Percentiles rank a stretch among this genome's conserved stretches.
Conservation (phyloP, 2,797 vertebrate genomes). For the Parambassis ranga region DNA sequence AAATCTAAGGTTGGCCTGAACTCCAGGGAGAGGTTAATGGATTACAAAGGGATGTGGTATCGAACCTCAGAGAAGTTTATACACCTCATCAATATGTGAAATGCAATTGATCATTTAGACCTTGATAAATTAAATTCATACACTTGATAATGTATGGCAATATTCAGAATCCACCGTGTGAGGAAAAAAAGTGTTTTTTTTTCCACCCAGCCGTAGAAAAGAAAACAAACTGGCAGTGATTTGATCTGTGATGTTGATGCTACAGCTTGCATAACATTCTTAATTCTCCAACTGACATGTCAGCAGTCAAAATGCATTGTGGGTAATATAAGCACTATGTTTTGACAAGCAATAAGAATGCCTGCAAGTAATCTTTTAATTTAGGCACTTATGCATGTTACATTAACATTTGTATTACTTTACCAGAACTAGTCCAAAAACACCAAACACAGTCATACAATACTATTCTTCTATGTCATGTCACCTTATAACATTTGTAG, state of each 20-base stretch:
- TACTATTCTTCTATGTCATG: too few species aligned
- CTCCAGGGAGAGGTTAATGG: slow-evolving; percentile 89
- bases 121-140: slow-evolving; percentile 86
- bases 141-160: slow-evolving; percentile 78
- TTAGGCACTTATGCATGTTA: too few species aligned
- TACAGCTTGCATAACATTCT: not conserved
- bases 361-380: too few species aligned
- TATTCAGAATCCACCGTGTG: slow-evolving; percentile 61
- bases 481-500: too few species aligned
- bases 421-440: too few species aligned
- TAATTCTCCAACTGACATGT: not conserved
- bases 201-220: slow-evolving; percentile 33
- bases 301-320: not conserved
- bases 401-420: too few species aligned
- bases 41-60: slow-evolving; percentile 88
- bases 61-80: slow-evolving; percentile 85
- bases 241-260: not conserved
- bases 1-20: slow-evolving; percentile 86
- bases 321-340: not conserved
- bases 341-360: not conserved
- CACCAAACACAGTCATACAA: too few species aligned
- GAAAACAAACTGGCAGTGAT: slow-evolving; percentile 20
- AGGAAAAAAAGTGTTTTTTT: slow-evolving; percentile 33
- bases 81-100: slow-evolving; percentile 86
- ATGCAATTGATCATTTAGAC: slow-evolving; percentile 82